Percentiles rank a stretch among this genome's conserved stretches.
phyloP scores from a whole-genome alignment of 2,797 vertebrate species.

The Erethizon dorsatum region DNA sequence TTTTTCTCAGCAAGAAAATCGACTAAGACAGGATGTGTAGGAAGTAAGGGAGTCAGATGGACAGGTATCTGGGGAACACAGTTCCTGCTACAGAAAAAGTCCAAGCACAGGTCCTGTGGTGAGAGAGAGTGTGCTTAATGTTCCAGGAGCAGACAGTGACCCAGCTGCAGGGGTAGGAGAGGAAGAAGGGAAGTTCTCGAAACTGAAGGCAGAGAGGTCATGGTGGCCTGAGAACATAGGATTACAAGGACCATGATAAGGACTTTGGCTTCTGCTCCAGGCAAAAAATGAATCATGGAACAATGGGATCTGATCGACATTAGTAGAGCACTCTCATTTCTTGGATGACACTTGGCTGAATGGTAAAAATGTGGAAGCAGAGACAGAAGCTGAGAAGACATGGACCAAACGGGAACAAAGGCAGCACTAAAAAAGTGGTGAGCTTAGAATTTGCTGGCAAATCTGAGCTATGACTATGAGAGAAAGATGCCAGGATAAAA shows the following conservation, averaged over 20 bases:
- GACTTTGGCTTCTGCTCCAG: neutral
- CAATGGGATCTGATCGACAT: rapidly evolving
- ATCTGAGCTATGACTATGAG: neutral
- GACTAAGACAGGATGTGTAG: too few relatives aligned
- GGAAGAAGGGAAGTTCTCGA: rapidly evolving
- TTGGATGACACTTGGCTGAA: too few relatives aligned
- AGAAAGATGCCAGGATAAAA: neutral
- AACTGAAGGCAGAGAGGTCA: neutral
- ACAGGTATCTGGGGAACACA: neutral
- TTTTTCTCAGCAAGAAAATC: neutral
- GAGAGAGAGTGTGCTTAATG: neutral
- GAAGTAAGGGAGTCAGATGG: neutral
- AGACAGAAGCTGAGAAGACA: rapidly evolving
- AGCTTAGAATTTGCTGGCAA: neutral
- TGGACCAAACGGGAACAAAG: neutral
- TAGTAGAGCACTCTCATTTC: neutral
- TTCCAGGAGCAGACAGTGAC: neutral
- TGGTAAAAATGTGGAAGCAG: neutral
- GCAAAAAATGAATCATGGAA: neutral
- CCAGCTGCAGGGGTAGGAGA: neutral
- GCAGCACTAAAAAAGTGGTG: rapidly evolving
- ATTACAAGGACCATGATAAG: neutral
- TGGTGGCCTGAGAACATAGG: neutral
- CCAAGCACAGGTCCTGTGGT: neutral
- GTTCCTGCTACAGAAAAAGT: neutral